Conservation (phyloP, 2,797 vertebrate genomes). For the Catharus ustulatus region DNA sequence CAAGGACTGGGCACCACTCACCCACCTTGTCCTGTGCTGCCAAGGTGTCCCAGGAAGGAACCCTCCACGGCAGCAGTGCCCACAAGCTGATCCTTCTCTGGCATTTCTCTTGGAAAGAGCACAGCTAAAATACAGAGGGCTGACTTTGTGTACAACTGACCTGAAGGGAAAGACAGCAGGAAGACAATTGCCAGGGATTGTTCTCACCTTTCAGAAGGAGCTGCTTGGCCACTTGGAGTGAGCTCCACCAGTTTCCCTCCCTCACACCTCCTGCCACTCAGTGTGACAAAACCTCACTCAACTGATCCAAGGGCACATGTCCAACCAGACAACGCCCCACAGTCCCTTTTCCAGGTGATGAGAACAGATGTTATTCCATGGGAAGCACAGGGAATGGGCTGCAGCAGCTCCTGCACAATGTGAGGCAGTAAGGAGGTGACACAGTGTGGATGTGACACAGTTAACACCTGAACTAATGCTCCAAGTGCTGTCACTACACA, state of each 20-base stretch:
- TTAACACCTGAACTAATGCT: not conserved
- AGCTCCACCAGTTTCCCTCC: not conserved
- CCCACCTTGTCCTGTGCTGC: not conserved
- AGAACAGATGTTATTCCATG: rapidly evolving
- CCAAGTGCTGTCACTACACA: not conserved
- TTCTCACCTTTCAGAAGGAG: not conserved
- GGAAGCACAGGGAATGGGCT: not conserved
- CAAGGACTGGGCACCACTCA: not conserved
- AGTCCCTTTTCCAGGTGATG: not conserved
- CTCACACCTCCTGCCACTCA: not conserved
- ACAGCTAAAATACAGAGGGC: not conserved
- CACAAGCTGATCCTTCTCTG: not conserved
- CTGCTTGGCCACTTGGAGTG: rapidly evolving
- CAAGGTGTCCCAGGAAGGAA: not conserved
- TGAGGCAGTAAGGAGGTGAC: not conserved
- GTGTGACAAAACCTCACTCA: not conserved
- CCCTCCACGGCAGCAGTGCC: not conserved
- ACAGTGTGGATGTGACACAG: not conserved
- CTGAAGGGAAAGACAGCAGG: not conserved
- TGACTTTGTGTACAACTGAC: not conserved
- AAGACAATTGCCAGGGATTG: not conserved
- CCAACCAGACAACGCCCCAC: not conserved
- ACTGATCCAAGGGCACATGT: not conserved
- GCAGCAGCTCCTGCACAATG: not conserved
- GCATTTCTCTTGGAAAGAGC: not conserved